Base-by-base conservation (phyloP, 2,113 vertebrate genomes). In the Xerus inauris region DNA sequence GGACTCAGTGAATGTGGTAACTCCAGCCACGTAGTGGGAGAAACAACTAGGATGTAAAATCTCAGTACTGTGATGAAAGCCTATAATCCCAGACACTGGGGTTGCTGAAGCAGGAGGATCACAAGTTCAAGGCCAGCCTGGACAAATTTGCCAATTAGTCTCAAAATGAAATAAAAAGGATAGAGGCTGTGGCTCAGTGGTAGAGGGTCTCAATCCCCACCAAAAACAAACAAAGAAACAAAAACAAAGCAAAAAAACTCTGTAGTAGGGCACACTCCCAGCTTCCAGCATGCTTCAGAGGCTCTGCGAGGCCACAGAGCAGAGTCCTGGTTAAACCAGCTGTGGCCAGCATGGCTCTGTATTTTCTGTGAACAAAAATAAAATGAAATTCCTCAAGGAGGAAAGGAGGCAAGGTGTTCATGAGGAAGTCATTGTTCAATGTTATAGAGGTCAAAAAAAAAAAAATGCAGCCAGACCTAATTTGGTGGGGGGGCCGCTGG, bases 1-100 rank as follows among this genome's bases (percentile, higher is more conserved):
- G 38, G 40, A 35, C 49, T 4, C 6, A 72, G 20, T 16, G 20
- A 12, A 20, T 30, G 14, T 4, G 30, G 7, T 32, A 30, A 81
- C 57, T 62, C 8, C 28, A 54, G 65, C 4, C 57, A 45, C n/a
- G 75, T 38, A 38, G 59, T 45, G 67, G 8, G 9, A 51, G 65
- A 42, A 8, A 35, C 81, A n/a, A 0, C 0, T 1, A 3, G n/a
- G 2, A 19, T 24, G 5, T 26, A 32, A 64, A 10, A 42, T 64
- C 71, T 19, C 22, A 38, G 20, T 0, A 2, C 32, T 6, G 59
- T 62, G 59, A 3, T 28, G 22, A 24, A 59, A 26, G 59, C 59
- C 59, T 62, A 3, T 62, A 62, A 62, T 62, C 24, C 24, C 59
- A 28, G 59, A 24, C 24, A 62, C 24, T 59, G 20, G 24, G 24